Conservation (phyloP, 2,888 invertebrate genomes). For the Xylophagus ater region DNA sequence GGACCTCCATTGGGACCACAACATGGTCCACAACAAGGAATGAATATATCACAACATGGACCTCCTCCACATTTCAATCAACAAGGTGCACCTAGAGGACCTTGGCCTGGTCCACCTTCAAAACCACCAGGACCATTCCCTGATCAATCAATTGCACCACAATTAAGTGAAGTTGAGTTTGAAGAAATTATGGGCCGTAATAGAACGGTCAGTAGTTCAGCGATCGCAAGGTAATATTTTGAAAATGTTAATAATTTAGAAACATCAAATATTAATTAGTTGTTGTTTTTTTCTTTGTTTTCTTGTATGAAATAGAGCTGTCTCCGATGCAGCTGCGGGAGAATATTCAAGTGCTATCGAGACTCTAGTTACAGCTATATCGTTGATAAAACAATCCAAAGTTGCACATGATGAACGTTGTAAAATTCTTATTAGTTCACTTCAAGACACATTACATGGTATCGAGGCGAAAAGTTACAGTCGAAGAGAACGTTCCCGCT, state of each 20-base stretch:
- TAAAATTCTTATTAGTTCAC: slow-evolving; percentile 91
- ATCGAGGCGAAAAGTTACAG: slow-evolving; percentile 97
- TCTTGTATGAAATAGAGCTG: slow-evolving; percentile 53
- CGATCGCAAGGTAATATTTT: slow-evolving; percentile 56
- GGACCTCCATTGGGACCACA: slow-evolving; percentile 47
- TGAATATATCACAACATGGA: slow-evolving; percentile 44
- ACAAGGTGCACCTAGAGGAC: slow-evolving; percentile 58
- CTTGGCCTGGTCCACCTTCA: slow-evolving; percentile 45
- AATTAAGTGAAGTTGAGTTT: slow-evolving; percentile 85
- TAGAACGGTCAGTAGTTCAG: slow-evolving; percentile 93
- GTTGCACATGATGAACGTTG: slow-evolving; percentile 80
- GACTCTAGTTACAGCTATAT: slow-evolving; percentile 96
- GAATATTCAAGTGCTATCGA: slow-evolving; percentile 98
- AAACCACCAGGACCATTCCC: slow-evolving; percentile 36
- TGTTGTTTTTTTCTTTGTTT: not conserved
- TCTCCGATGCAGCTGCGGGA: slow-evolving; percentile 93
- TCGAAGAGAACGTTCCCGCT: slow-evolving; percentile 49
- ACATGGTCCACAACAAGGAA: slow-evolving; percentile 39
- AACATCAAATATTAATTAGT: not conserved
- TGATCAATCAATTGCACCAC: slow-evolving; percentile 45
- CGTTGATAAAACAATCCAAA: slow-evolving; percentile 95
- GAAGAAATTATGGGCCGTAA: slow-evolving; percentile 97
- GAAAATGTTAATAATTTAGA: not conserved
- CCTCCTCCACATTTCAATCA: slow-evolving; percentile 53
- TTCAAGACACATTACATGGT: slow-evolving; percentile 93